These are phyloP conservation scores for Zaprionus davidi DNA, from an alignment of 1,140 invertebrate genomes.

Conservation along the genomic window DNA sequence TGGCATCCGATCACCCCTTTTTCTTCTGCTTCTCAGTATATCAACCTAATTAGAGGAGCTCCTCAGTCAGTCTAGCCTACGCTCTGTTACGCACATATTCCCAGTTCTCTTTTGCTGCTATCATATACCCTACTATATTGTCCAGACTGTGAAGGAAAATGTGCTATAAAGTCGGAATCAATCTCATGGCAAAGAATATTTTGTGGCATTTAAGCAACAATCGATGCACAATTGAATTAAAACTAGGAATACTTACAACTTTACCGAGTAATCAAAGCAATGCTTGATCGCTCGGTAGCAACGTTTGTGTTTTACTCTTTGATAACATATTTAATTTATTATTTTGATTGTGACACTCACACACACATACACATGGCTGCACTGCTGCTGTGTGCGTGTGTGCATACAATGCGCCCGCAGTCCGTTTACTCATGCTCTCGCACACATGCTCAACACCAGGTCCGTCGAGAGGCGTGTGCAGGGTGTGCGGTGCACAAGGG, in stretches of 20 bases:
- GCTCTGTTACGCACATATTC: too few relatives aligned
- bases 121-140: too few relatives aligned
- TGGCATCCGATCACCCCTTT: too few relatives aligned
- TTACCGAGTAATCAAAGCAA: background rate
- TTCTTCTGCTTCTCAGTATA: too few relatives aligned
- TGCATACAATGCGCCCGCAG: constrained; percentile 28
- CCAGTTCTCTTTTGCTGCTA: too few relatives aligned
- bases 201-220: constrained; percentile 12
- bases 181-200: background rate
- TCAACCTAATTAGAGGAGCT: too few relatives aligned
- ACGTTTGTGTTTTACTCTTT: constrained; percentile 44
- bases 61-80: too few relatives aligned
- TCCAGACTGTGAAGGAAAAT: too few relatives aligned
- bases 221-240: constrained; percentile 31
- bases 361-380: background rate
- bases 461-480: too few relatives aligned
- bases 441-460: constrained; percentile 9
- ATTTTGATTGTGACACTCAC: constrained; percentile 56
- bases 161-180: too few relatives aligned
- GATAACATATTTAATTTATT: constrained; percentile 80
- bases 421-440: background rate
- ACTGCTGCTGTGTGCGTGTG: background rate
- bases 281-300: background rate
- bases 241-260: constrained; percentile 9
- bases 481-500: too few relatives aligned